phyloP scores from a whole-genome alignment of 2,113 vertebrate genomes.

The Strigops habroptila region DNA sequence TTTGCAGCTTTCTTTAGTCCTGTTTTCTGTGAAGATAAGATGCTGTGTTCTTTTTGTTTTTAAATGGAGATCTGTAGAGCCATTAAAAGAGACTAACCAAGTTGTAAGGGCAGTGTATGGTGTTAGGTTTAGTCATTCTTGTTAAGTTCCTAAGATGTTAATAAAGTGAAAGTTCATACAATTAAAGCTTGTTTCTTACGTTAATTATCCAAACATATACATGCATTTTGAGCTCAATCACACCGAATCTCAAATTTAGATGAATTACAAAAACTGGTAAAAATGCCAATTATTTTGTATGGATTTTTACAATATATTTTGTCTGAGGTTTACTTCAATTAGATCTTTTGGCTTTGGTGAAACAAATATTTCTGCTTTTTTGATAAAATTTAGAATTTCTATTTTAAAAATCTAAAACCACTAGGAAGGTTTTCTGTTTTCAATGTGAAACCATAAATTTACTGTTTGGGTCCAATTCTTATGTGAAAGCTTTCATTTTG shows the following conservation, averaged over 20 bases:
- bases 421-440: neutral
- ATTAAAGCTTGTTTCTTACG: neutral
- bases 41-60: neutral
- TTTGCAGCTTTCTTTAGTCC: neutral
- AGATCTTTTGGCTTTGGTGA: neutral
- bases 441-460: neutral
- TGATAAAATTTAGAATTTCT: neutral
- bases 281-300: neutral
- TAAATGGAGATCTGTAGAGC: neutral
- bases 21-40: neutral
- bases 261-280: neutral
- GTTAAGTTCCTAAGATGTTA: neutral
- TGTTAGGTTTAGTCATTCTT: neutral
- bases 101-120: accelerated
- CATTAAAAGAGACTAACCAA: neutral
- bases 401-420: neutral
- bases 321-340: neutral
- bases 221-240: neutral
- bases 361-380: neutral
- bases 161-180: neutral
- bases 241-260: neutral
- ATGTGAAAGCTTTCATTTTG: neutral
- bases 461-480: neutral
- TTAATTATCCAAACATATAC: neutral
- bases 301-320: neutral